Conservation (phyloP, 1,140 invertebrate species). For the Sminthurides bifidus region DNA sequence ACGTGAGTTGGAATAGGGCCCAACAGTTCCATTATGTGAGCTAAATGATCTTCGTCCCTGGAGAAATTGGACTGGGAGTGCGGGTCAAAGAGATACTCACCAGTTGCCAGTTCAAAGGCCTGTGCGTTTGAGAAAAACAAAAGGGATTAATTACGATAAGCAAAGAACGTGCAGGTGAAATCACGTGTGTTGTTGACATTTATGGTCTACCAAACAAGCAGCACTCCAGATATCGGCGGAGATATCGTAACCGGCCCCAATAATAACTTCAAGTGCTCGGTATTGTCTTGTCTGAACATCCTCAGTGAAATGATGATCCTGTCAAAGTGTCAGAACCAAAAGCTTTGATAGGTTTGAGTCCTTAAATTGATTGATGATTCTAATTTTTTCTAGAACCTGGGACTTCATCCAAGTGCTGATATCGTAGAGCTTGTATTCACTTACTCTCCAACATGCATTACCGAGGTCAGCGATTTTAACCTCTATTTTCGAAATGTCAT, state of each 20-base stretch:
- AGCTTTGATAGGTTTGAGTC: constrained; percentile 30
- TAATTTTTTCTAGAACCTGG: constrained; percentile 33
- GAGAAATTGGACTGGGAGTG: constrained; percentile 69
- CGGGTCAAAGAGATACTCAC: constrained; percentile 98
- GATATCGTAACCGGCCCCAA: constrained; percentile 85
- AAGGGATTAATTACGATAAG: not conserved
- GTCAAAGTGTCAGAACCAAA: too few species aligned
- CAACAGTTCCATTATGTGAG: constrained; percentile 94
- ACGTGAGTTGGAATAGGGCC: constrained; percentile 87
- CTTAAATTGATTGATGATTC: constrained; percentile 7
- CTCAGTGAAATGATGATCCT: constrained; percentile 69
- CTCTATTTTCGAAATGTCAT: constrained; percentile 42
- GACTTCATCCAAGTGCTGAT: constrained; percentile 34
- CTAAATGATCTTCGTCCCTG: constrained; percentile 95
- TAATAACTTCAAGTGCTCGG: constrained; percentile 85
- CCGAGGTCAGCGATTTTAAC: constrained; percentile 96
- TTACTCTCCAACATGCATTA: constrained; percentile 96
- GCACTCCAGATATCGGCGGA: constrained; percentile 98
- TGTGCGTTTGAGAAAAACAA: not conserved
- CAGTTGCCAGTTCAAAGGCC: constrained; percentile 94
- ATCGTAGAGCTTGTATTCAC: constrained; percentile 52
- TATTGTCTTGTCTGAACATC: constrained; percentile 99
- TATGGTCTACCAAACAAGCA: constrained; percentile 67
- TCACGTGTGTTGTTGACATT: not conserved
- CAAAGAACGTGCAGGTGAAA: not conserved